Base-by-base conservation (phyloP, 2,113 vertebrate species). In the Amphiprion percula region DNA sequence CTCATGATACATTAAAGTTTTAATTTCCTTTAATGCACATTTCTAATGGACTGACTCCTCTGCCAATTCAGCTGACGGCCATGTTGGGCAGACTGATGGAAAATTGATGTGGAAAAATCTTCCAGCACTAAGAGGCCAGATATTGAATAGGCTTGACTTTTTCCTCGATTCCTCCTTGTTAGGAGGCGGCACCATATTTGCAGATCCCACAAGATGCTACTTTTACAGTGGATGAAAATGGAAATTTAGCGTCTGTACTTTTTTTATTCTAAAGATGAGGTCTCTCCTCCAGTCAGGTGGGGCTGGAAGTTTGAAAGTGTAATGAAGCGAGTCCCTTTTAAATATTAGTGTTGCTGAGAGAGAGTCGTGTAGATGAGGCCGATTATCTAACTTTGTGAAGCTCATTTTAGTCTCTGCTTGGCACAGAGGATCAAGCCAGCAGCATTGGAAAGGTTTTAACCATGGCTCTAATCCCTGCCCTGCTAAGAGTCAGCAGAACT, bases 311-410 rank as follows among this genome's bases (percentile, higher is more conserved):
- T 53, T 64, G 26, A 62, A 19, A 59, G 41, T 53, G 26, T 50
- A 61, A 74, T 70, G 49, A 54, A 24, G 54, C 28, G 28, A 72
- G 39, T 39, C 67, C 63, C 0, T 70, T 58, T 69, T 75, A 65
- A 72, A 77, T 70, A 74, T 79, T 37, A 54, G 17, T 41, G 19
- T 15, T 44, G 41, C 49, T 50, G 50, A 77, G 59, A 68, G 28
- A 24, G 74, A 74, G 49, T 66, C n/a, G 16, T 82, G 65, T 85
- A 79, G 79, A 85, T 85, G 80, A 74, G 63, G 70, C 83, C 8
- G 85, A 89, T 91, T 84, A 87, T 91, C 80, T 47, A 67, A 88
- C 69, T 88, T 89, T 83, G 72, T 79, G 80, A 79, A 80, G 74
- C 83, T 85, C 72, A 79, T 87, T 88, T 84, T 58, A 74, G 87